Base-by-base conservation (phyloP, 2,797 vertebrate genomes). In the Pangasius sanitwongsei region DNA sequence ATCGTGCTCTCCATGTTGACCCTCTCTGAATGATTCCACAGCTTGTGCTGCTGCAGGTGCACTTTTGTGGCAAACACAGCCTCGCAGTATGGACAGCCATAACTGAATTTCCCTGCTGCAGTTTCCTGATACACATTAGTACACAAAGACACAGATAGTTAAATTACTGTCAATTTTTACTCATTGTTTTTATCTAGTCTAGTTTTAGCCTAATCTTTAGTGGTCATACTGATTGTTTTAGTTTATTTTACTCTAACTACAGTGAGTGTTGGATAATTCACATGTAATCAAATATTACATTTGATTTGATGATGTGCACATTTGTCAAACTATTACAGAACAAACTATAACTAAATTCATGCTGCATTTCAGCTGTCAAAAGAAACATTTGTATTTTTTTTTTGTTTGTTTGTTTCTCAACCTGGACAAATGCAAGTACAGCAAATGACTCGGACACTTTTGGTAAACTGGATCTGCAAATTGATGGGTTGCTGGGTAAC, bases 31-130 rank as follows among this genome's bases (percentile, higher is more conserved):
- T 99, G 98, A 94, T 98, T 99, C 98, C 98, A 99, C 86, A 97
- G 95, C 86, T 97, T 97, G 94, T 99, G 98, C 93, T 99, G 99
- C 93, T 99, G 97, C 93, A 99, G 96, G 92, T 98, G 98, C 41
- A 98, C 97, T 94, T 98, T 99, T 89, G 98, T 98, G 89, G 97
- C 97, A 93, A 99, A 99, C 87, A 96, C 96, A 0, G 98, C 98
- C 95, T 99, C 97, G 1, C 98, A 99, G 95, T 97, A 97, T 0
- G 96, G 96, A 92, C 98, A 99, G 7, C 97, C 94, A 86, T 98
- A 97, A 23, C 97, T 97, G 95, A 97, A 95, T 94, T 97, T 98
- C 95, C 98, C 98, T 0, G 97, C 94, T 91, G 97, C 95, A 0
- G 97, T 96, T n/a, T 97, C 96, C 98, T 94, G 91, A 7, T 82